Evolutionary conservation across 2,797 vertebrate genomes (phyloP), one percentile per base, ranked within the genome.

Genomic region (Lutjanus argentimaculatus): DNA sequence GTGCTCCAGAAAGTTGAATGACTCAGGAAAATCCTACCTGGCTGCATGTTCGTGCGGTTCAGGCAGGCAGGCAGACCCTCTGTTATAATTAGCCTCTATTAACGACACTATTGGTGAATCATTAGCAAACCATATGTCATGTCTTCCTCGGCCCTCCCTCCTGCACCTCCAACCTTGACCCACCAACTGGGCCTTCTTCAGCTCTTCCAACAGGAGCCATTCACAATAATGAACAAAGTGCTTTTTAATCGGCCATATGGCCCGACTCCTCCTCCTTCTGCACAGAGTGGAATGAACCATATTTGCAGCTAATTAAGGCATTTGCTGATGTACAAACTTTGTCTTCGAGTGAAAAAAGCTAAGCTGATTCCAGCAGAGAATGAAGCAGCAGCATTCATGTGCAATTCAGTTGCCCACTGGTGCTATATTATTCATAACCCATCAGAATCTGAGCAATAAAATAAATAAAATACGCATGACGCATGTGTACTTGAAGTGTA

Each of bases 201-300:
- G 67, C 75, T 88, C 21, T 83, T 93, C 92, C 89, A 89, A 92
- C 73, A 93, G 90, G 90, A 90, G 78, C 77, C 64, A 67, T 90
- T 93, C 72, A 87, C 75, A 89, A 89, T 91, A 87, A 93, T 85
- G 87, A 93, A 89, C 91, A 94, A 93, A 93, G 91, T 92, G 91
- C 58, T 91, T 94, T 93, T 93, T 96, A 95, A 95, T 95, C 93
- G 89, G 75, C 93, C 95, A 95, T 95, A 95, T 95, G 95, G 83
- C 80, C 75, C 83, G 77, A 59, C 75, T 83, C 93, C 82, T 83
- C 93, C 82, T 88, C 86, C 79, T 84, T 89, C 84, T 71, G 79
- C 85, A 83, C 66, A 88, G 76, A 72, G 69, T 71, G 61, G 76
- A 79, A 88, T 68, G 67, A 81, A 67, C 77, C 77, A 86, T 79